phyloP scores from a whole-genome alignment of 2,113 vertebrate species.

The Petaurus breviceps region DNA sequence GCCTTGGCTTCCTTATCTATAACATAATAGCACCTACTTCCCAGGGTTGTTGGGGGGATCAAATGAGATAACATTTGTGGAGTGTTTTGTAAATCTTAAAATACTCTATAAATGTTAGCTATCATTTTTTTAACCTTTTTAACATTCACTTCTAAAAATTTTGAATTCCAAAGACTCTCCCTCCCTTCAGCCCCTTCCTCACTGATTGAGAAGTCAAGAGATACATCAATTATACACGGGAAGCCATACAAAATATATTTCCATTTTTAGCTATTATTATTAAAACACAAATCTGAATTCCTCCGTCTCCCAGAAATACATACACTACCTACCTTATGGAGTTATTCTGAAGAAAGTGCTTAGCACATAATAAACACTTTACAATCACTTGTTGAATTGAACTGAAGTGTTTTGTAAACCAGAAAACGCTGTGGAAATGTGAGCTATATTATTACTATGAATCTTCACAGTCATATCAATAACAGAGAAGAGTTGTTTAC shows the following conservation, averaged over 20 bases:
- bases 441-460: not conserved
- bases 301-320: not conserved
- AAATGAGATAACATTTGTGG: not conserved
- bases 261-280: not conserved
- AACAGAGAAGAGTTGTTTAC: not conserved
- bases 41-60: not conserved
- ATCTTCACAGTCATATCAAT: not conserved
- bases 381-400: not conserved
- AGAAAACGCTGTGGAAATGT: not conserved
- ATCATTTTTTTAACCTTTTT: not conserved
- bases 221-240: not conserved
- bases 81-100: not conserved
- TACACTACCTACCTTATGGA: not conserved
- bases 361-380: not conserved
- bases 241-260: not conserved
- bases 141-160: not conserved
- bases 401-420: not conserved
- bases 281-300: not conserved
- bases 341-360: not conserved
- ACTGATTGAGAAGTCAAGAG: not conserved
- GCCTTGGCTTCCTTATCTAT: not conserved
- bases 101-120: not conserved
- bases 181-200: not conserved
- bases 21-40: no score
- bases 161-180: not conserved